Base-by-base conservation (phyloP, 2,113 vertebrate genomes). In the Laterallus jamaicensis region DNA sequence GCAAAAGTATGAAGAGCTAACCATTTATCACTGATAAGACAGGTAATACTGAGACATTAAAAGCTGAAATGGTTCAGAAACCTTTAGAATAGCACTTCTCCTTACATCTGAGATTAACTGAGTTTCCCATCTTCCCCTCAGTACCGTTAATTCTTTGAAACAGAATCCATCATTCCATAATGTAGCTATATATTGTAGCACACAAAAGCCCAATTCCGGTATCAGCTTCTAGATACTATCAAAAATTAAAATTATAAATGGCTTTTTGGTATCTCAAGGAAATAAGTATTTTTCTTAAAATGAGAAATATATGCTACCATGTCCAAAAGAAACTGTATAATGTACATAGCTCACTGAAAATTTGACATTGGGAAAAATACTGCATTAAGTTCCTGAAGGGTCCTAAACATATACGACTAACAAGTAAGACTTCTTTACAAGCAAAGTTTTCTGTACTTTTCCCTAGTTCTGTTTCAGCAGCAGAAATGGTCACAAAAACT, bases 1-100 rank as follows among this genome's bases (percentile, higher is more conserved):
- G 50, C 82, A 90, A 92, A 95, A 82, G 56, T 69, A 84, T 75
- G 37, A 92, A 90, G 35, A 50, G 60, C 49, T 78, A 95, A 84
- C 54, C 32, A 86, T 96, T 94, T 86, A 91, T 93, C 93, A 93
- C 28, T 62, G 80, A 75, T 92, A 86, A 92, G 80, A 79, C 69
- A 86, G 52, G 56, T 64, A 94, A 75, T 84, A 71, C 42, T 19
- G 10, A 64, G 31, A 84, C 32, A 67, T 75, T 67, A 90, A 93
- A 96, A 74, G 52, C 60, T 56, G 39, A 85, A 95, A 90, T 81
- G n/a, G 42, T 88, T 93, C 82, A 68, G 60, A 95, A 96, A 86
- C 29, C 47, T 90, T 93, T 88, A 92, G 94, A 91, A 86, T 54
- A 80, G 25, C 35, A 81, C 11, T 88, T 91, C 6, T 87, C 22